Percentiles rank a stretch among this genome's conserved stretches.
Conservation (phyloP, 1,140 invertebrate species). For the Popillia japonica region DNA sequence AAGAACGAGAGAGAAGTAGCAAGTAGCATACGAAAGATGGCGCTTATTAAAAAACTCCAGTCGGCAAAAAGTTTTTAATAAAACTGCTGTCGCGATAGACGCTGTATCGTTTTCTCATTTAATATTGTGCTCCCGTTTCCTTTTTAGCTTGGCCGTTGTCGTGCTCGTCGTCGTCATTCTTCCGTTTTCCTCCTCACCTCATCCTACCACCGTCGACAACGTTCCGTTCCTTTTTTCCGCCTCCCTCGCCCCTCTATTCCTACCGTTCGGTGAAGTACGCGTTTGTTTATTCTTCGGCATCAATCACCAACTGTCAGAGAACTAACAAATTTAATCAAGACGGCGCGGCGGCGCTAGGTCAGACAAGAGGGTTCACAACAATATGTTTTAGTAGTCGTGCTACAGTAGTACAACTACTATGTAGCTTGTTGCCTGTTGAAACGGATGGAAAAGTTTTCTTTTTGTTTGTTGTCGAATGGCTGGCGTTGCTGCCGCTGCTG, state of each 20-base stretch:
- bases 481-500: neutral
- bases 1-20: too few species aligned
- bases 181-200: too few species aligned
- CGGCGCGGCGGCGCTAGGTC: constrained; percentile 9
- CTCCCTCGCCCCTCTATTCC: neutral
- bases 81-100: neutral
- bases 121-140: neutral
- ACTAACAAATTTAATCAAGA: constrained; percentile 33
- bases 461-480: constrained; percentile 1
- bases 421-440: neutral
- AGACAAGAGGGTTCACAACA: neutral
- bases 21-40: neutral
- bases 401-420: too few species aligned
- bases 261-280: neutral
- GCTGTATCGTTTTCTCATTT: constrained; percentile 12
- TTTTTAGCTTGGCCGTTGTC: neutral
- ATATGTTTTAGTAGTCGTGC: constrained; percentile 12
- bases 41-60: neutral
- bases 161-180: neutral
- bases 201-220: neutral
- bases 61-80: neutral
- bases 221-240: neutral
- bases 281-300: constrained; percentile 23
- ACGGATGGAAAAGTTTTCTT: constrained; percentile 24
- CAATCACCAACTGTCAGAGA: constrained; percentile 30